These are phyloP conservation scores for Leptestheria dahalacensis DNA, from an alignment of 1,140 invertebrate species.

Conservation along the genomic window DNA sequence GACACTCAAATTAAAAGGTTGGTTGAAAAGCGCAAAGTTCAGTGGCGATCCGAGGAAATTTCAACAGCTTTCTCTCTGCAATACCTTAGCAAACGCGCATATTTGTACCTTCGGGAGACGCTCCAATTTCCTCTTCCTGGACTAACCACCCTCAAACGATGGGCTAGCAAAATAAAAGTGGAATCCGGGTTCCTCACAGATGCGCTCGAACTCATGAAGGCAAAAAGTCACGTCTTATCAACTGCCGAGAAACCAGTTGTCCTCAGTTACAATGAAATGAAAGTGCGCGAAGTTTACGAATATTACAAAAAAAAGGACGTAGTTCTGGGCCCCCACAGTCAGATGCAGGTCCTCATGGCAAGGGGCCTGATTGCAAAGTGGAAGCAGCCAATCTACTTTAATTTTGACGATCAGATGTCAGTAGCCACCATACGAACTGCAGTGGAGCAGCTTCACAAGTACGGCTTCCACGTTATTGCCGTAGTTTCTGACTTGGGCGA, in stretches of 20 bases:
- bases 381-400: slow-evolving; percentile 27
- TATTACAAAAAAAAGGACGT: slow-evolving; percentile 25
- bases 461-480: slow-evolving; percentile 23
- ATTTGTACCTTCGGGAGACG: background rate
- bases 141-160: background rate
- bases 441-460: background rate
- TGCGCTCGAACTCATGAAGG: background rate
- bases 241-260: background rate
- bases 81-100: background rate
- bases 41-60: background rate
- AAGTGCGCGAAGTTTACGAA: slow-evolving; percentile 19
- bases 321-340: slow-evolving; percentile 25
- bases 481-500: slow-evolving; percentile 24
- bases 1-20: background rate
- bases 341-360: slow-evolving; percentile 25
- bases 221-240: background rate
- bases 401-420: slow-evolving; percentile 26
- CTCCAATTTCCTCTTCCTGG: background rate
- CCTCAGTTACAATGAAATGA: background rate
- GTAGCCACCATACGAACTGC: slow-evolving; percentile 19
- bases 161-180: background rate
- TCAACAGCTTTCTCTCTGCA: background rate
- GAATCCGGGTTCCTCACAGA: background rate
- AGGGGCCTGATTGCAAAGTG: slow-evolving; percentile 25
- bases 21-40: background rate